Evolutionary conservation across 92 coral and sea anemone genomes (phyloP).

Genomic region (Parazoanthus darwini): DNA sequence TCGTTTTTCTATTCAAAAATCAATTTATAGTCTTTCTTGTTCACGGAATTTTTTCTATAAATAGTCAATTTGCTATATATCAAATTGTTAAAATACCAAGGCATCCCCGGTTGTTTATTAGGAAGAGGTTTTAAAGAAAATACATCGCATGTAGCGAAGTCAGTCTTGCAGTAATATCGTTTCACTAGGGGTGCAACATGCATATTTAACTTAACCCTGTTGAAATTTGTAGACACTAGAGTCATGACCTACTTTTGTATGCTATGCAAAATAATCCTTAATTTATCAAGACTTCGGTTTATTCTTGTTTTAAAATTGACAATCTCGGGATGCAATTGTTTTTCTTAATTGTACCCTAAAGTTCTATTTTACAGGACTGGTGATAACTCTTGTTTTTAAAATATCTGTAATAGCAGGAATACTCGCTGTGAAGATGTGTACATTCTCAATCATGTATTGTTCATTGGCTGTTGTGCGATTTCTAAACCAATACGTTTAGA

Average conservation of each 20-base stretch:
- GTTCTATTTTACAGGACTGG: background rate
- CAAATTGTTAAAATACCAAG: too few relatives aligned
- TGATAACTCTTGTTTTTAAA: background rate
- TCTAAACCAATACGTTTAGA: constrained; percentile 51
- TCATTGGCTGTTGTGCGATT: background rate
- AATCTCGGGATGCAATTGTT: background rate
- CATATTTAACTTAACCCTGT: background rate
- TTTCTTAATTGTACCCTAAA: too few relatives aligned
- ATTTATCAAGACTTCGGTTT: too few relatives aligned
- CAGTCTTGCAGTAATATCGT: background rate
- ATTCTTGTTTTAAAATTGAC: background rate
- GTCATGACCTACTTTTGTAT: background rate
- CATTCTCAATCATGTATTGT: background rate
- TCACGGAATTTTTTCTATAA: background rate
- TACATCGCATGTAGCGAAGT: background rate
- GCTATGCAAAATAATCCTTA: background rate
- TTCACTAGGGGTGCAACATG: background rate
- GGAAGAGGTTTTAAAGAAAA: background rate
- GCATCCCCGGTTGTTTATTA: too few relatives aligned
- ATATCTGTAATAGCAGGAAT: background rate
- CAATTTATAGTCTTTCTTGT: background rate
- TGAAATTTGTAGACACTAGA: background rate
- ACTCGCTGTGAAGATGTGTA: background rate
- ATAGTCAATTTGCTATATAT: too few relatives aligned
- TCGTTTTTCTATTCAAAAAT: background rate